Conservation (phyloP, 37 sponge, comb jelly and placozoan species). For the Cliona cf. orientalis region DNA sequence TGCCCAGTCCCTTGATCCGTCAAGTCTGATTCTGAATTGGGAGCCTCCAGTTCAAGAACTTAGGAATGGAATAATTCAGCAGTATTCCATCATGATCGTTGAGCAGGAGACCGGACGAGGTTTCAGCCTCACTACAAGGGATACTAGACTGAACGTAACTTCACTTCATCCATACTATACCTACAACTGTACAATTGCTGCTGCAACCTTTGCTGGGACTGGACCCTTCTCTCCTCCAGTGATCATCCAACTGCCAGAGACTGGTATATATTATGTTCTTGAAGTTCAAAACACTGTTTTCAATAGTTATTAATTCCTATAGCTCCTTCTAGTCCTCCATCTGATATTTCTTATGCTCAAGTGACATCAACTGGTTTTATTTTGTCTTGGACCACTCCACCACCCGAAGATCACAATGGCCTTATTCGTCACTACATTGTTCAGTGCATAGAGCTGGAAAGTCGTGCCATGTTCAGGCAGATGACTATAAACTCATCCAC, state of each 20-base stretch:
- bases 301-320: too few relatives aligned
- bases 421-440: slow-evolving; percentile 16
- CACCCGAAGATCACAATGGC: slow-evolving; percentile 23
- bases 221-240: slow-evolving; percentile 21
- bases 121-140: not conserved
- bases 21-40: not conserved
- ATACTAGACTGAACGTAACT: not conserved
- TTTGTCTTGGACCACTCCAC: slow-evolving; percentile 38
- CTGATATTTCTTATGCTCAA: not conserved
- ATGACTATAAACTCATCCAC: not conserved
- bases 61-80: slow-evolving; percentile 36
- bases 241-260: slow-evolving; percentile 50
- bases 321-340: slow-evolving; percentile 33
- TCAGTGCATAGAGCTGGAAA: not conserved
- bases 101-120: not conserved
- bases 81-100: slow-evolving; percentile 35
- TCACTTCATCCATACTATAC: slow-evolving; percentile 37
- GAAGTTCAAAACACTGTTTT: too few relatives aligned
- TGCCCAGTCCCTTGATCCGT: too few relatives aligned
- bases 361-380: not conserved
- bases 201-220: slow-evolving; percentile 25
- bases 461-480: not conserved
- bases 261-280: too few relatives aligned
- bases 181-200: slow-evolving; percentile 34
- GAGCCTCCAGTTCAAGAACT: not conserved